A percentile compares a stretch with the other conserved stretches of the same genome.
Conservation (phyloP, 2,888 invertebrate species). For the Nyleta sp. region DNA sequence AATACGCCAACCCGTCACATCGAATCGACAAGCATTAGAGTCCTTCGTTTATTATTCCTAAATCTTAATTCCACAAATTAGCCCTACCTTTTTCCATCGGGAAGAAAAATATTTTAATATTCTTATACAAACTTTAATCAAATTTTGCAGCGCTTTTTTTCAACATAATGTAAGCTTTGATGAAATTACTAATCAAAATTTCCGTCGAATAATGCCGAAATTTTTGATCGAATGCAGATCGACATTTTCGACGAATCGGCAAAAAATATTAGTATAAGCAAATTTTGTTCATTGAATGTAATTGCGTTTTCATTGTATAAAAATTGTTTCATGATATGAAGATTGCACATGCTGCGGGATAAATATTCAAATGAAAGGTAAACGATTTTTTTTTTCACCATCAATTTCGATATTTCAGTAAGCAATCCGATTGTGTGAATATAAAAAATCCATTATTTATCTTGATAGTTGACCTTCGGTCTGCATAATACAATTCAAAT, state of each 20-base stretch:
- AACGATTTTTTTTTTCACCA: neutral
- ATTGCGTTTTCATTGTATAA: constrained; percentile 1
- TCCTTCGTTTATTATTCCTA: constrained; percentile 56
- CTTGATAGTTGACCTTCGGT: neutral
- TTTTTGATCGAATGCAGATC: neutral
- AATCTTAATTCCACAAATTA: constrained; percentile 55
- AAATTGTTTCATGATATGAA: neutral
- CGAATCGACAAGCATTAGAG: constrained; percentile 59
- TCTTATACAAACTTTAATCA: neutral
- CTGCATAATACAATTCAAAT: too few relatives aligned
- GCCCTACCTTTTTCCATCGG: constrained; percentile 14
- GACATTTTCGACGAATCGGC: neutral
- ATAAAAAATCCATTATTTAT: constrained; percentile 12
- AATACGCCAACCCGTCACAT: constrained; percentile 61
- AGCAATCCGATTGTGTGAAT: constrained; percentile 5
- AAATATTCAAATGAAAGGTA: constrained; percentile 19
- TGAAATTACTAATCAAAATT: constrained; percentile 12
- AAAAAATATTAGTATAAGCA: constrained; percentile 3
- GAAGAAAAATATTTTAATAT: constrained; percentile 11
- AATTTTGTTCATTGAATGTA: constrained; percentile 2
- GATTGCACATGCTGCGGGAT: neutral
- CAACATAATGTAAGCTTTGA: neutral
- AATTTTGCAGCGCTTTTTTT: neutral
- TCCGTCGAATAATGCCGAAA: neutral
- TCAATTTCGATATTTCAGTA: constrained; percentile 6